Percentiles rank a stretch among this genome's conserved stretches.
Evolutionary conservation across 2,113 vertebrate species (phyloP).

Genomic region (Xiphias gladius): DNA sequence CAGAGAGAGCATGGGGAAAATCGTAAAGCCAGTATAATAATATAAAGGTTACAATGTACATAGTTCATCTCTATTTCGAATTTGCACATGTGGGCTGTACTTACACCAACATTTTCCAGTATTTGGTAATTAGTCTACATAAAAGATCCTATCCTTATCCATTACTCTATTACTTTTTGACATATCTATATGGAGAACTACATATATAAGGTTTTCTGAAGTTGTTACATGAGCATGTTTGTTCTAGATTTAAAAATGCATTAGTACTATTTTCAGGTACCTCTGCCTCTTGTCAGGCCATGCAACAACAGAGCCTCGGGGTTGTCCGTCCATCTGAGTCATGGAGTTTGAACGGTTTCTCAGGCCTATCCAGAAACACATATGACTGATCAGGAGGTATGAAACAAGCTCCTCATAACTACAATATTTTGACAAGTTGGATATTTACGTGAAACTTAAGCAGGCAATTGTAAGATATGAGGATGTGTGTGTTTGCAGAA

Average conservation of each 20-base stretch:
- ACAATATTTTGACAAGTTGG: not conserved
- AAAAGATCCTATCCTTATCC: too few species aligned
- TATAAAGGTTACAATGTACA: not conserved
- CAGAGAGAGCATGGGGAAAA: not conserved
- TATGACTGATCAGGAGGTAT: not conserved
- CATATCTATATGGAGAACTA: not conserved
- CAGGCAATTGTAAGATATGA: not conserved
- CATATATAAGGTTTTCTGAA: not conserved
- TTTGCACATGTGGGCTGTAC: not conserved
- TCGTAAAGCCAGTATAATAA: not conserved
- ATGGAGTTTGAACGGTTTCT: conserved; percentile 93
- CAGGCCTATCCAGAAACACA: conserved; percentile 81
- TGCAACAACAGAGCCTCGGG: conserved; percentile 82
- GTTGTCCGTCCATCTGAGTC: conserved; percentile 89
- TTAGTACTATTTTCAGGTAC: conserved; percentile 70
- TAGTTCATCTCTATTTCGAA: not conserved
- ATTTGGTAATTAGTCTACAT: not conserved
- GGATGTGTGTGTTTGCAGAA: not conserved
- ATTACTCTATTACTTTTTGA: not conserved
- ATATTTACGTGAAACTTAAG: not conserved
- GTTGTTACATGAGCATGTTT: not conserved
- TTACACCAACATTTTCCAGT: not conserved
- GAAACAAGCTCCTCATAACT: not conserved
- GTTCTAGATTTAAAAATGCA: conserved; percentile 4
- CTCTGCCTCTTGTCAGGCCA: conserved; percentile 94